Base-by-base conservation (phyloP, 2,888 invertebrate species). In the Poecilobothrus nobilitatus region DNA sequence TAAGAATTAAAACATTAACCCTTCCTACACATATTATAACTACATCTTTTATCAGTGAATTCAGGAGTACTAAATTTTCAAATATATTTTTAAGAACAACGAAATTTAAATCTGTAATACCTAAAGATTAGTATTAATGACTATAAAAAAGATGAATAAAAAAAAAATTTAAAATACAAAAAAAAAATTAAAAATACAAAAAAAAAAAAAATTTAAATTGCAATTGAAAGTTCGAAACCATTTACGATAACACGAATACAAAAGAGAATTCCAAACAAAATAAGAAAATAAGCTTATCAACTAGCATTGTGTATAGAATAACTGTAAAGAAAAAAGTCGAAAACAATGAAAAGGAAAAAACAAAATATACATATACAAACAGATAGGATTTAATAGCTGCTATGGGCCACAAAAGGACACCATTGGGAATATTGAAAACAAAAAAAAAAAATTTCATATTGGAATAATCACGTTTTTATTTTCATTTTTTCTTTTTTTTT, bases 331-430 rank as follows among this genome's bases (percentile, higher is more conserved):
- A 8, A 41, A 41, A 41, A 41, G 12, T 12, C 9, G 15, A 41
- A 12, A 41, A 41, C 41, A 41, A 41, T 41, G 53, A 18, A 53
- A n/a, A 53, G 18, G n/a, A 18, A 53, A 44, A 18, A 53, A 53
- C 18, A n/a, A 53, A 18, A 12, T 53, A 15, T 53, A 37, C 7
- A 37, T 53, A 53, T 53, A 53, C 15, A 53, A 53, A 53, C n/a
- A 53, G 9, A 53, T 6, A 18, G 18, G 53, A 53, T 53, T 53
- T 53, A 53, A 53, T 53, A 53, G 53, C 53, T 18, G 53, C 53
- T 53, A 53, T 53, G 53, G 53, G 53, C 53, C 53, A 53, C 53
- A 53, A 53, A 53, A 53, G 53, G 53, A 53, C 53, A 53, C 53
- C 53, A 53, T n/a, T 53, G 53, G 53, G 53, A 53, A 53, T 53